Percentiles rank a stretch among this genome's conserved stretches.
Conservation (phyloP, 92 coral and sea anemone species). For the Blastomussa wellsi region DNA sequence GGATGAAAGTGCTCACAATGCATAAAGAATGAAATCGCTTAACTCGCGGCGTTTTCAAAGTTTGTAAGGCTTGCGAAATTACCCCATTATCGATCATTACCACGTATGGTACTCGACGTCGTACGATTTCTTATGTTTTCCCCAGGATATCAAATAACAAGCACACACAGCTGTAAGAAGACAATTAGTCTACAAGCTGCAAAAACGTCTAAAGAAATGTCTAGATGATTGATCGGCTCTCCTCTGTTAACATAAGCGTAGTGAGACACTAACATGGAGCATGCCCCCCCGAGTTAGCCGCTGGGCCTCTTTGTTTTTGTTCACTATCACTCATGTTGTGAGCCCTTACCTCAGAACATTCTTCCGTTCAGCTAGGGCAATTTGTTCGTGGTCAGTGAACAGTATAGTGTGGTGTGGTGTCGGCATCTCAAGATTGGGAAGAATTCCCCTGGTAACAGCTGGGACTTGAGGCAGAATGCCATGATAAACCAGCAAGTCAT, state of each 20-base stretch:
- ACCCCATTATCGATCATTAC: no score
- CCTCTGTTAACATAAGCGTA: neutral
- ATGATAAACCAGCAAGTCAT: conserved; percentile 90
- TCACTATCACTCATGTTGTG: neutral
- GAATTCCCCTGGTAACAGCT: conserved; percentile 83
- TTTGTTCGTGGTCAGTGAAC: conserved; percentile 84
- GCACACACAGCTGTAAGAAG: no score
- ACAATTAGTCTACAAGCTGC: no score
- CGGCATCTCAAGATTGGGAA: conserved; percentile 92
- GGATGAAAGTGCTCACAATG: no score
- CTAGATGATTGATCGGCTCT: no score
- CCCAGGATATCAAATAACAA: no score
- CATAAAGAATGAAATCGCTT: no score
- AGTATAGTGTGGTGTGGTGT: conserved; percentile 91
- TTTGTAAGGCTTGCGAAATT: no score
- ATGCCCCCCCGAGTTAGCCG: neutral
- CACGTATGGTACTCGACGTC: no score
- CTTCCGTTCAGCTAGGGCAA: conserved; percentile 72
- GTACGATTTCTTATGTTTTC: no score
- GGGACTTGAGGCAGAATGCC: conserved; percentile 97
- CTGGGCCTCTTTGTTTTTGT: neutral
- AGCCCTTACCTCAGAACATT: conserved; percentile 66
- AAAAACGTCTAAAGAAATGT: no score
- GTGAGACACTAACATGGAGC: neutral
- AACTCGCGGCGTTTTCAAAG: no score